Base-by-base conservation (phyloP, 2,888 invertebrate species). In the Latheticus oryzae region DNA sequence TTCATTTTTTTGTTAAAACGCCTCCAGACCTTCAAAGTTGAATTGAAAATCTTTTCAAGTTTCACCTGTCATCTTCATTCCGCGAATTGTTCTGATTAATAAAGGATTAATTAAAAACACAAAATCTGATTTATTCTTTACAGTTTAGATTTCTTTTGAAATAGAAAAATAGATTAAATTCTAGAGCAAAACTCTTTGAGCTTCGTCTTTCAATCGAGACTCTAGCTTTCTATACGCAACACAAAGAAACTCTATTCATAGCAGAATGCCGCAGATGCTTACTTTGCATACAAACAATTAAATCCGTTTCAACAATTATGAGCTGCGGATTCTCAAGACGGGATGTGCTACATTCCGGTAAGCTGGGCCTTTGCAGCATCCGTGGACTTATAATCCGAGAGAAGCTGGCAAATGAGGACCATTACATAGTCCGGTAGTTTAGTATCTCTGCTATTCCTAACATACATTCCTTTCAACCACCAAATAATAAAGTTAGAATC, bases 291-390 rank as follows among this genome's bases (percentile, higher is more conserved):
- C 70, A 65, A 71, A 74, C 73, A 73, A 73, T 74, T 73, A 73
- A 74, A 74, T 74, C 74, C 67, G 70, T 68, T 72, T 64, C 63
- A 63, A 67, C 68, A 71, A 68, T 74, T 74, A 70, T 71, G 70
- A 72, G 70, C 63, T 53, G 57, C 43, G 68, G 64, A 65, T 67
- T 66, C 67, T 68, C 67, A 68, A 69, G 69, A 70, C 63, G 64
- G 66, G 64, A 62, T 60, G 37, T 35, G 59, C 58, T 55, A 61
- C 64, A 67, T 65, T 67, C 65, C 66, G 62, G 58, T 54, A 38
- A 58, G 45, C 33, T 32, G 21, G 47, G 48, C 35, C 33, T 53
- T 53, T 53, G 54, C 40, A 32, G 50, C 24, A 50, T 24, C 40
- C 16, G 43, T 35, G 38, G 50, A 40, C 12, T 57, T 52, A 30